Evolutionary conservation across 1,140 invertebrate genomes (phyloP).

Genomic region (Apis dorsata): DNA sequence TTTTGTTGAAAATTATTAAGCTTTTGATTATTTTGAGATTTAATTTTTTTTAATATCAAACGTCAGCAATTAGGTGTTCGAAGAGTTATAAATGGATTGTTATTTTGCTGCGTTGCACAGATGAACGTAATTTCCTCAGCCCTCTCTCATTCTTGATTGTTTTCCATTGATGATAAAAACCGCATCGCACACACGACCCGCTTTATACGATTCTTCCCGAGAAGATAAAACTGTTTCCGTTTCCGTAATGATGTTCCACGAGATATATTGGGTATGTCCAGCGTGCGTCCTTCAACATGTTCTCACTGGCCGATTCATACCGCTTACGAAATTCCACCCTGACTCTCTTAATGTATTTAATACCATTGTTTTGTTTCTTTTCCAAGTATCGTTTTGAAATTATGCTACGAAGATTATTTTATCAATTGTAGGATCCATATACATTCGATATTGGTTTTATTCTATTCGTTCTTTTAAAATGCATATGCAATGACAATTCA

Average conservation of each 20-base stretch:
- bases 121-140: constrained; percentile 11
- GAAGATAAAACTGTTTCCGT: constrained; percentile 56
- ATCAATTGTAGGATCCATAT: too few species aligned
- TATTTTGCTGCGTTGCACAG: constrained; percentile 22
- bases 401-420: background rate
- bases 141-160: constrained; percentile 60
- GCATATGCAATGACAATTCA: too few species aligned
- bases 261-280: constrained; percentile 54
- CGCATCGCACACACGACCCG: constrained; percentile 46
- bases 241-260: constrained; percentile 61
- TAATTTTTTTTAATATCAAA: background rate
- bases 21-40: too few species aligned
- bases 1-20: too few species aligned
- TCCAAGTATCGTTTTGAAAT: background rate
- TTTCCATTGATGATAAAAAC: constrained; percentile 59
- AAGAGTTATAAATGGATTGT: background rate
- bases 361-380: too few species aligned
- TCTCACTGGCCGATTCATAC: constrained; percentile 56
- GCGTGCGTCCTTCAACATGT: constrained; percentile 57
- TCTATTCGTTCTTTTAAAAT: too few species aligned
- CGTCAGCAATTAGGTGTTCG: too few species aligned
- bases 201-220: constrained; percentile 55
- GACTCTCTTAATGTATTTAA: background rate
- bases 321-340: constrained; percentile 8
- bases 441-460: too few species aligned